A percentile compares a stretch with the other conserved stretches of the same genome.
Evolutionary conservation across 2,888 invertebrate species (phyloP).

Genomic region (Drosophila nigritarsus): DNA sequence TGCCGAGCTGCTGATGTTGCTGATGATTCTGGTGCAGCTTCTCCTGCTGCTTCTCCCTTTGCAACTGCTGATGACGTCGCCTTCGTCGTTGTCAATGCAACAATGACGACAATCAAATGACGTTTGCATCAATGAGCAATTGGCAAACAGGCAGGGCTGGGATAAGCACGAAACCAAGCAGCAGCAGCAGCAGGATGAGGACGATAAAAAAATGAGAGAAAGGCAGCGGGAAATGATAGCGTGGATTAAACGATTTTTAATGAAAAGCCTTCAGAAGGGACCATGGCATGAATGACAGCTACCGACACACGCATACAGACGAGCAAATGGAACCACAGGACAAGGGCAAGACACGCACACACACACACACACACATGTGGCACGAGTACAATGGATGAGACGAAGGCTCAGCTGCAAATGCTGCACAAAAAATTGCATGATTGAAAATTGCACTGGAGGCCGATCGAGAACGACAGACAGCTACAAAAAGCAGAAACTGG

Average conservation of each 20-base stretch:
- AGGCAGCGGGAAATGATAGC: conserved; percentile 73
- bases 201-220: conserved; percentile 38
- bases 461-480: conserved; percentile 37
- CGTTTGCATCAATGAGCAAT: conserved; percentile 83
- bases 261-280: conserved; percentile 80
- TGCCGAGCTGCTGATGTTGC: conserved; percentile 19
- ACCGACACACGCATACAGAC: conserved; percentile 47
- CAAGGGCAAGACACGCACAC: conserved; percentile 29
- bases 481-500: background rate
- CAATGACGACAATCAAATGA: conserved; percentile 83
- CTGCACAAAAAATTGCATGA: conserved; percentile 64
- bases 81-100: conserved; percentile 74
- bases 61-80: conserved; percentile 42
- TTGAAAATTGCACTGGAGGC: conserved; percentile 79
- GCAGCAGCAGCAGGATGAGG: conserved; percentile 7
- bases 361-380: conserved; percentile 22
- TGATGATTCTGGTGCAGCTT: conserved; percentile 29
- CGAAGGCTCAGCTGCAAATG: conserved; percentile 67
- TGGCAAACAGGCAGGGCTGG: conserved; percentile 59
- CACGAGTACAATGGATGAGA: conserved; percentile 44
- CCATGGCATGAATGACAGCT: conserved; percentile 67
- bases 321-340: conserved; percentile 10
- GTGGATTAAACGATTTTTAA: conserved; percentile 82
- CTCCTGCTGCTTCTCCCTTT: conserved; percentile 14
- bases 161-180: conserved; percentile 21